Conservation (phyloP, 2,888 invertebrate species). For the Plebejus melissa region DNA sequence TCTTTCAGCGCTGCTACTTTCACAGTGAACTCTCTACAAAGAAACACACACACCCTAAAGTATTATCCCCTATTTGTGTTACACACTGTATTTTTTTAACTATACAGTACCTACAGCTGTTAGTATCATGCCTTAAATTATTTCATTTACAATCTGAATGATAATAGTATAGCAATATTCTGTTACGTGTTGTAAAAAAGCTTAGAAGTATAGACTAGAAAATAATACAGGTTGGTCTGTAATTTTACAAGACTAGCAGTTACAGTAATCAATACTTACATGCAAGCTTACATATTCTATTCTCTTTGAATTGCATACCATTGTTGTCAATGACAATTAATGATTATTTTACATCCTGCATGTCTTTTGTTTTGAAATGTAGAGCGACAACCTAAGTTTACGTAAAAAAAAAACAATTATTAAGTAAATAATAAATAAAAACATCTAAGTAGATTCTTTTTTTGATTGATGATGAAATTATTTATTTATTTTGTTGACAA, state of each 20-base stretch:
- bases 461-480: background rate
- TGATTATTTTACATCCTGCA: background rate
- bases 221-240: background rate
- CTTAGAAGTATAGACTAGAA: background rate
- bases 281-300: background rate
- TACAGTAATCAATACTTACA: background rate
- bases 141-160: too few species aligned
- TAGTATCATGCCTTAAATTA: too few species aligned
- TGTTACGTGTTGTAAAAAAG: too few species aligned
- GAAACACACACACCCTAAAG: too few species aligned
- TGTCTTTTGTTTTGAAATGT: background rate
- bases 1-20: too few species aligned
- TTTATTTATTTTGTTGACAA: background rate
- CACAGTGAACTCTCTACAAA: too few species aligned
- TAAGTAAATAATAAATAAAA: too few species aligned
- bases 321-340: background rate
- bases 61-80: too few species aligned
- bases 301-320: background rate
- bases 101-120: too few species aligned
- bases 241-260: background rate
- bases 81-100: too few species aligned
- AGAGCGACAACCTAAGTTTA: background rate
- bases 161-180: too few species aligned
- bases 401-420: background rate
- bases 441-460: too few species aligned